phyloP scores from a whole-genome alignment of 2,888 invertebrate genomes.

The Papilio gigon region DNA sequence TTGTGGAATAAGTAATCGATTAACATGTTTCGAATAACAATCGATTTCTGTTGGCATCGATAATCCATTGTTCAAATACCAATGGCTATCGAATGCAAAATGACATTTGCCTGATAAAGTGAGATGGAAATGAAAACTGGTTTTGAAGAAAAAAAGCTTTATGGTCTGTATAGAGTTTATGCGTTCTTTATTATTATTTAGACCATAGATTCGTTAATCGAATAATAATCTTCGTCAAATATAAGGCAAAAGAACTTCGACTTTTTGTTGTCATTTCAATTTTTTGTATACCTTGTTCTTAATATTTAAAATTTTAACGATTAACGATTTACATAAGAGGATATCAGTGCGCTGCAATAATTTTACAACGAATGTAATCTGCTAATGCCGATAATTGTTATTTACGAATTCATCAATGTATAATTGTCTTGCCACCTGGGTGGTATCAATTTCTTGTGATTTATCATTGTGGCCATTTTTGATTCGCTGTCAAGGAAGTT shows the following conservation, averaged over 20 bases:
- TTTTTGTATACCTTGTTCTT: no score
- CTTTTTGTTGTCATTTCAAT: no score
- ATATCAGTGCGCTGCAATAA: no score
- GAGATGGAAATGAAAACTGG: neutral
- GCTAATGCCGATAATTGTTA: neutral
- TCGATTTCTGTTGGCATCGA: constrained; percentile 36
- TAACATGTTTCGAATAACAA: constrained; percentile 40
- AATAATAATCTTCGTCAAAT: no score
- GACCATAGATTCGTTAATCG: no score
- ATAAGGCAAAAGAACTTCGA: no score
- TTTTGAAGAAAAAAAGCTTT: neutral
- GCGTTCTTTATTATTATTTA: neutral
- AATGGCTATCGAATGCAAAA: constrained; percentile 19
- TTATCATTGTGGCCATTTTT: constrained; percentile 27
- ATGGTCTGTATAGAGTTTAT: neutral
- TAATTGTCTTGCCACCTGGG: neutral
- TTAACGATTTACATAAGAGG: no score
- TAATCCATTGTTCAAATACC: constrained; percentile 35
- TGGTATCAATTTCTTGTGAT: constrained; percentile 19
- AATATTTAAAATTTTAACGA: no score
- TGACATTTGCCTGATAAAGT: neutral
- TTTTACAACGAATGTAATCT: no score
- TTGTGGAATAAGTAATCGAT: constrained; percentile 40
- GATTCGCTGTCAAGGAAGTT: constrained; percentile 38
- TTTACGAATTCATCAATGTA: neutral